Evolutionary conservation across 2,113 vertebrate species (phyloP).

Genomic region (human): GRCh38 chr1:206316501-206317000

Average conservation of each 20-base stretch:
- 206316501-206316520: constrained; percentile 71
- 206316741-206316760: not conserved
- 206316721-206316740: not conserved
- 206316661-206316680: constrained; percentile 65
- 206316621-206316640: constrained; percentile 49
- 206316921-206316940: constrained; percentile 20
- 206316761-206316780: not conserved
- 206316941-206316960: not conserved
- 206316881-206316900: constrained; percentile 15
- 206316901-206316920: not conserved
- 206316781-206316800: not conserved
- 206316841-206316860: not conserved
- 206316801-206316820: not conserved
- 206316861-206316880: not conserved
- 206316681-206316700: constrained; percentile 15
- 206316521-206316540: constrained; percentile 71
- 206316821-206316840: not conserved
- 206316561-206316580: not conserved
- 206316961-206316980: constrained; percentile 23
- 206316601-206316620: constrained; percentile 66
- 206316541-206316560: constrained; percentile 60
- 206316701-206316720: not conserved
- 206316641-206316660: constrained; percentile 64
- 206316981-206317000: constrained; percentile 15
- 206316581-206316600: constrained; percentile 51